Evolutionary conservation across 2,113 vertebrate species (phyloP).

Genomic region (Neogale vison): DNA sequence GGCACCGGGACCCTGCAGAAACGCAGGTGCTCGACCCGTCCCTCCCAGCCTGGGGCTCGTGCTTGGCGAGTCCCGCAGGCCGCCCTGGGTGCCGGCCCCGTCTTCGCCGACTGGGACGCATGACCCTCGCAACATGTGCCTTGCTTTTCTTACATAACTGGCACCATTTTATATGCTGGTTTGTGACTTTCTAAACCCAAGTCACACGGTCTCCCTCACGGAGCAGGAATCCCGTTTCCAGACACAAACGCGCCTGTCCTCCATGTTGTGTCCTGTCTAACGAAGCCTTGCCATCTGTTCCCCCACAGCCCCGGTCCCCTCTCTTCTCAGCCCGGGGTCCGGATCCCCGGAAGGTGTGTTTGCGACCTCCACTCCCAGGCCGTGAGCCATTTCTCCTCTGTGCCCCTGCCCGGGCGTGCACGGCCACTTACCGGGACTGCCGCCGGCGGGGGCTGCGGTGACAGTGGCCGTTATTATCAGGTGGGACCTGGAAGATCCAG

Average conservation of each 20-base stretch:
- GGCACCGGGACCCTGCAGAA: fast-evolving
- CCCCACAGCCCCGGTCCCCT: not conserved
- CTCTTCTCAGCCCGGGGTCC: too few relatives aligned
- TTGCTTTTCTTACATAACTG: fast-evolving
- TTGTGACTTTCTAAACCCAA: not conserved
- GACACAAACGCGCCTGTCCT: fast-evolving
- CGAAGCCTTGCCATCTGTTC: fast-evolving
- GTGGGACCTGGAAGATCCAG: slow-evolving; percentile 91
- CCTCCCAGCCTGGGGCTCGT: not conserved
- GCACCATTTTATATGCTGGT: fast-evolving
- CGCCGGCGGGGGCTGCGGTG: slow-evolving; percentile 81
- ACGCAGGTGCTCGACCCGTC: fast-evolving
- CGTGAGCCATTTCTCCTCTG: fast-evolving
- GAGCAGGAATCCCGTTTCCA: fast-evolving
- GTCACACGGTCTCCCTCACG: fast-evolving
- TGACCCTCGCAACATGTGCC: fast-evolving
- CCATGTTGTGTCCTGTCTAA: fast-evolving
- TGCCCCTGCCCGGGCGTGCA: fast-evolving
- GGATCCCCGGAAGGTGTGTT: fast-evolving
- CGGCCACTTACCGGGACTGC: slow-evolving; percentile 80
- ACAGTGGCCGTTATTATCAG: slow-evolving; percentile 88
- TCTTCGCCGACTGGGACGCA: fast-evolving
- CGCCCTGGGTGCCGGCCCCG: fast-evolving
- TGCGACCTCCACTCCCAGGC: fast-evolving
- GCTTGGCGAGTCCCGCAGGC: fast-evolving